A percentile compares a stretch with the other conserved stretches of the same genome.
Conservation (phyloP, 2,797 vertebrate species). For the Sebastes melanostomus region DNA sequence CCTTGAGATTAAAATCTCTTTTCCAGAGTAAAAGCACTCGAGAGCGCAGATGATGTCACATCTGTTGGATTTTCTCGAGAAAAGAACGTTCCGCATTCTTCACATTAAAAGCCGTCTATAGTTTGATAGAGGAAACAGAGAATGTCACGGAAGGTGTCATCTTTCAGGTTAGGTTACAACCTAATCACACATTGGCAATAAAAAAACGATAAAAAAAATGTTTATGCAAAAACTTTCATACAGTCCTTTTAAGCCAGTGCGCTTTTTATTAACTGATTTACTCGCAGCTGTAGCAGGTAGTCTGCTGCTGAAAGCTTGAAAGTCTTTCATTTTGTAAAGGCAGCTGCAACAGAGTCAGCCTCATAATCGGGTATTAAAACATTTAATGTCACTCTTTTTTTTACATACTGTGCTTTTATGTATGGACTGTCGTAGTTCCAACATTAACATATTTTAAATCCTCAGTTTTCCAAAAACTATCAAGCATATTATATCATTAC, state of each 20-base stretch:
- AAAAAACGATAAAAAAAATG: too few relatives aligned
- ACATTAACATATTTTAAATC: too few relatives aligned
- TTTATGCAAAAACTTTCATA: background rate
- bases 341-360: background rate
- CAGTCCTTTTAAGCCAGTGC: background rate
- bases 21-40: too few relatives aligned
- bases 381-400: background rate
- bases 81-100: too few relatives aligned
- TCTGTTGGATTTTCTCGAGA: too few relatives aligned
- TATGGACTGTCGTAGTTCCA: background rate
- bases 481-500: background rate
- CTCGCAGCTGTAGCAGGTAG: background rate
- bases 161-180: too few relatives aligned
- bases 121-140: too few relatives aligned
- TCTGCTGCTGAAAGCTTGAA: background rate
- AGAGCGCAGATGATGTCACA: too few relatives aligned
- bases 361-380: background rate
- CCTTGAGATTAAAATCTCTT: too few relatives aligned
- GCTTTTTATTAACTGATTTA: background rate
- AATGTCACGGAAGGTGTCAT: too few relatives aligned
- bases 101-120: too few relatives aligned
- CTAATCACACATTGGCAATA: too few relatives aligned
- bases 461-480: background rate
- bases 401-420: background rate
- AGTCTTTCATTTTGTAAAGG: background rate